These are phyloP conservation scores for Amphibalanus amphitrite DNA, from an alignment of 1,140 invertebrate species.

Conservation along the genomic window DNA sequence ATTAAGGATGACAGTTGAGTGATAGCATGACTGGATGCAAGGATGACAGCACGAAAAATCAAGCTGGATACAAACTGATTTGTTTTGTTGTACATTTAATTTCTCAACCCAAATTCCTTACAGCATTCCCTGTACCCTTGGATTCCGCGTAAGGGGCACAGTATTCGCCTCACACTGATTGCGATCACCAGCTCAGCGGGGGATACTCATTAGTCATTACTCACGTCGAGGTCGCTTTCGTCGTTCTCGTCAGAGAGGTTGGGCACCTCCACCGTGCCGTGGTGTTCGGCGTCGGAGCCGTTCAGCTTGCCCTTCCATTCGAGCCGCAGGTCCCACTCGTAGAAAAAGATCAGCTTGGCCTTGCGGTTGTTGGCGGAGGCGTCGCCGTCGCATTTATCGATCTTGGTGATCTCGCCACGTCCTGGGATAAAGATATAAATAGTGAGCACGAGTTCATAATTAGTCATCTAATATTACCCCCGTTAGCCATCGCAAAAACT, in stretches of 20 bases:
- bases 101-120: not conserved
- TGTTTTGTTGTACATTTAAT: not conserved
- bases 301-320: conserved; percentile 63
- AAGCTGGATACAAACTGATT: too few relatives aligned
- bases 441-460: too few relatives aligned
- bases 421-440: too few relatives aligned
- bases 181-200: not conserved
- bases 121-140: not conserved
- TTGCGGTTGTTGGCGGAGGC: conserved; percentile 96
- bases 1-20: not conserved
- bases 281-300: conserved; percentile 30
- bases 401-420: not conserved
- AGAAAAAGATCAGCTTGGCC: conserved; percentile 98
- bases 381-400: conserved; percentile 69
- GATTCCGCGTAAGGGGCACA: conserved; percentile 5
- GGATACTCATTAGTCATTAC: conserved; percentile 22
- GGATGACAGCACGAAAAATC: not conserved
- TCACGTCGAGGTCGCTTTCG: conserved; percentile 80
- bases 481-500: too few relatives aligned
- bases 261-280: conserved; percentile 80
- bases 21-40: not conserved
- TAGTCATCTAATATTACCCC: too few relatives aligned
- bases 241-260: conserved; percentile 98
- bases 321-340: conserved; percentile 85
- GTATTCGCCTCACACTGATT: conserved; percentile 9